A percentile compares a stretch with the other conserved stretches of the same genome.
Evolutionary conservation across 37 sponge, comb jelly and placozoan species (phyloP).

Genomic region (Haliclona indistincta): DNA sequence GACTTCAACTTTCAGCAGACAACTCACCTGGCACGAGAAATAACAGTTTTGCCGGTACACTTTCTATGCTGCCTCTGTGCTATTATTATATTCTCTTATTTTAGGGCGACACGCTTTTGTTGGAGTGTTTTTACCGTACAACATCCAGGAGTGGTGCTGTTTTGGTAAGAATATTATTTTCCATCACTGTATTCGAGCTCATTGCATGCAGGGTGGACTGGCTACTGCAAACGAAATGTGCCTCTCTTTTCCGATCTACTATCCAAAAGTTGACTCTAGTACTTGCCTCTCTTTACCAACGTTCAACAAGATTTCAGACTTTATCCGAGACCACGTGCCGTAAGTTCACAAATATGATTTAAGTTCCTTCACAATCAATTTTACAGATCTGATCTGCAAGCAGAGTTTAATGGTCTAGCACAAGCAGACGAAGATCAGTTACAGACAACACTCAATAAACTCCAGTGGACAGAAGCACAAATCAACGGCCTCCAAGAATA

Average conservation of each 20-base stretch:
- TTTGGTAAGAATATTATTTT: constrained; percentile 21
- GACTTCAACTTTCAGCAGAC: constrained; percentile 75
- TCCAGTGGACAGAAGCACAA: not conserved
- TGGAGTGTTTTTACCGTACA: constrained; percentile 24
- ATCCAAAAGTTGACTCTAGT: constrained; percentile 16
- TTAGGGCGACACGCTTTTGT: constrained; percentile 19
- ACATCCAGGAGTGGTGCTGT: not conserved
- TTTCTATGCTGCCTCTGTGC: not conserved
- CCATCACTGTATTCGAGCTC: too few relatives aligned
- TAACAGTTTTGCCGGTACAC: constrained; percentile 24
- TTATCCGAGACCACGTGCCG: not conserved
- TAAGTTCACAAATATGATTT: not conserved
- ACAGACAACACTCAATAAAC: not conserved
- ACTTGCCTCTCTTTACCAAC: not conserved
- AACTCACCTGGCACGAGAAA: constrained; percentile 11
- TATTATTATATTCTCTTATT: not conserved
- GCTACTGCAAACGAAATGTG: constrained; percentile 46
- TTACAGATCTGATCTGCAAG: too few relatives aligned
- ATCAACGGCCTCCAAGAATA: constrained; percentile 2
- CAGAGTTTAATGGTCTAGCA: too few relatives aligned
- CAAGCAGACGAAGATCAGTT: too few relatives aligned
- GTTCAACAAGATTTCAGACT: not conserved
- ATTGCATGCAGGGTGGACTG: constrained; percentile 33
- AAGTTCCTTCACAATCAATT: too few relatives aligned
- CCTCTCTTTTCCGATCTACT: constrained; percentile 22